Conservation (phyloP, 2,797 vertebrate species). For the Amazona ochrocephala region DNA sequence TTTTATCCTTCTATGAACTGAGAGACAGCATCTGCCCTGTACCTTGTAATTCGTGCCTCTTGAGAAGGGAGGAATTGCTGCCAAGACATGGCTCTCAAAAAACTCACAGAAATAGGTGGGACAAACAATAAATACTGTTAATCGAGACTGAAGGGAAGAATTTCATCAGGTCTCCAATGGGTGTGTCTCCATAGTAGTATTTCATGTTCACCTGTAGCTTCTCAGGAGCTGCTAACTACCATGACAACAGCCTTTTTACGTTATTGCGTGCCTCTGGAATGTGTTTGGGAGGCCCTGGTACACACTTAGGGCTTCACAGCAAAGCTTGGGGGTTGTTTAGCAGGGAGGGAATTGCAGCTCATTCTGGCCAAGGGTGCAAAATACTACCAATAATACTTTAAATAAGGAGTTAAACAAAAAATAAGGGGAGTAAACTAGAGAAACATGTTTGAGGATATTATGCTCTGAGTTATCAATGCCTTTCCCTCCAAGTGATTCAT, state of each 20-base stretch:
- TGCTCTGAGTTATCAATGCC: neutral
- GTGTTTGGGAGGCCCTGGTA: too few species aligned
- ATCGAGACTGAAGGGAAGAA: neutral
- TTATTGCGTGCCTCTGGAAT: rapidly evolving
- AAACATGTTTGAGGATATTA: rapidly evolving
- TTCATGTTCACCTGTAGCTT: neutral
- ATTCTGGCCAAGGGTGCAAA: neutral
- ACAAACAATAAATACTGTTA: neutral
- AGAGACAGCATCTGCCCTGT: neutral
- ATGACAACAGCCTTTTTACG: neutral
- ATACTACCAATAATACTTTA: neutral
- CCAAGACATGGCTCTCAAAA: neutral
- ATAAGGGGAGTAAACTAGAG: neutral
- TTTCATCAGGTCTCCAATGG: neutral
- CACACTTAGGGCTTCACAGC: neutral
- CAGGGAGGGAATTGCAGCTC: rapidly evolving
- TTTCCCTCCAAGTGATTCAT: neutral
- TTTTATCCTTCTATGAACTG: neutral
- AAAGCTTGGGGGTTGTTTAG: rapidly evolving
- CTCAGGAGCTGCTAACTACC: neutral
- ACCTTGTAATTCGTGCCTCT: neutral
- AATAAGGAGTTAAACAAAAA: neutral
- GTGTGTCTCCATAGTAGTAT: neutral
- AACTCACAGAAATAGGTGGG: neutral
- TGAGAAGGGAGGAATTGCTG: neutral